Evolutionary conservation across 1,140 invertebrate genomes (phyloP).

Genomic region (Tetramorium parvispinum): DNA sequence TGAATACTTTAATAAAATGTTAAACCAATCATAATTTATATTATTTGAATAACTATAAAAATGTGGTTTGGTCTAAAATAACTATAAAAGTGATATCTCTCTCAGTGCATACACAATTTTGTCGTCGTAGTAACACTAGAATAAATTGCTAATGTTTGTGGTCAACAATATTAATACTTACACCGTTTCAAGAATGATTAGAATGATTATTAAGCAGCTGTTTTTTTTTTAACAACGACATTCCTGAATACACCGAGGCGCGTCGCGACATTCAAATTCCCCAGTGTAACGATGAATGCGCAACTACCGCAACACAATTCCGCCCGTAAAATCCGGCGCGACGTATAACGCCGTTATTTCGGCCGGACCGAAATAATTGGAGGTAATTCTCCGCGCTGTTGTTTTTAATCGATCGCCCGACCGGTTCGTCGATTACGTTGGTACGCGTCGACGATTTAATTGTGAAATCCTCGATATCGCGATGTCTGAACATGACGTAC

Average conservation of each 20-base stretch:
- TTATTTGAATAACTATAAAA: too few relatives aligned
- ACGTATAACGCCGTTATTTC: slow-evolving; percentile 44
- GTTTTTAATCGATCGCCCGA: slow-evolving; percentile 54
- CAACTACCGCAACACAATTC: neutral
- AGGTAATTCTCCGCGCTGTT: slow-evolving; percentile 52
- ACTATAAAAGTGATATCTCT: too few relatives aligned
- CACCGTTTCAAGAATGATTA: neutral
- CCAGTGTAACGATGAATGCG: neutral
- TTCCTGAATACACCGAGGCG: neutral
- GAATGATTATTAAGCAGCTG: neutral
- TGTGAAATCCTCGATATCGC: slow-evolving; percentile 35
- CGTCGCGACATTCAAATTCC: slow-evolving; percentile 1
- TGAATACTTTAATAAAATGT: too few relatives aligned
- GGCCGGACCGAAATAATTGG: slow-evolving; percentile 45
- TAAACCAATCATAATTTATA: too few relatives aligned
- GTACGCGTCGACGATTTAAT: slow-evolving; percentile 30
- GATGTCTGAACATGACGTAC: neutral
- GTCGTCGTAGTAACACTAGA: neutral
- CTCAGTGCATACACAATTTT: neutral
- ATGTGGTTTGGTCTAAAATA: too few relatives aligned
- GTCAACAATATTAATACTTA: neutral
- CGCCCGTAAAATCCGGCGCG: slow-evolving; percentile 30
- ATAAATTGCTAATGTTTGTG: neutral
- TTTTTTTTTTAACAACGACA: neutral
- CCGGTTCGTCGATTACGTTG: slow-evolving; percentile 28